Evolutionary conservation across 2,113 vertebrate species (phyloP).

Genomic region (Podocnemis expansa): DNA sequence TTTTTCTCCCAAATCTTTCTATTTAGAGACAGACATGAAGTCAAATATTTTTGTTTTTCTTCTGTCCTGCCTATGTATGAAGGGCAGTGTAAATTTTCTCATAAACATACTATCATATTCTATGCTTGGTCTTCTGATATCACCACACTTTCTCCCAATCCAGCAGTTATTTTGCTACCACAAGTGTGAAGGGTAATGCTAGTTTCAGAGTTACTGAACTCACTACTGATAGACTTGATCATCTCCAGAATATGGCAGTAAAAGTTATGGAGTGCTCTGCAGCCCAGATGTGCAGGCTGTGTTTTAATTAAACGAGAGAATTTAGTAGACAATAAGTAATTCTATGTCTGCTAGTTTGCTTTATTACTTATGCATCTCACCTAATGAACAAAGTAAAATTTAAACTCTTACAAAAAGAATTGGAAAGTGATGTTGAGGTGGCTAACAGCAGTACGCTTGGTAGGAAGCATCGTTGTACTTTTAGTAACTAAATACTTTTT

Average conservation of each 20-base stretch:
- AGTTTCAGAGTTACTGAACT: background rate
- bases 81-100: background rate
- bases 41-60: background rate
- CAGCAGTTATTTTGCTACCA: background rate
- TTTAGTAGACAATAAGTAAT: constrained; percentile 43
- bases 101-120: background rate
- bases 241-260: background rate
- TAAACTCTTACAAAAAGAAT: background rate
- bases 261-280: background rate
- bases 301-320: constrained; percentile 17
- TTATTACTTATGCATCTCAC: background rate
- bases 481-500: background rate
- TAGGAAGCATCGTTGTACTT: background rate
- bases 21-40: background rate
- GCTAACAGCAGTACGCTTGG: background rate
- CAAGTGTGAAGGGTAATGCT: background rate
- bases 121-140: accelerated
- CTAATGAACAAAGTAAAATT: background rate
- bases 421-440: background rate
- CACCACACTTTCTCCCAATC: background rate
- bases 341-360: constrained; percentile 11
- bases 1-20: background rate
- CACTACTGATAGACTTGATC: background rate
- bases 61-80: background rate
- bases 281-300: background rate